Conservation (phyloP, 2,888 invertebrate genomes). For the Seira musarum region DNA sequence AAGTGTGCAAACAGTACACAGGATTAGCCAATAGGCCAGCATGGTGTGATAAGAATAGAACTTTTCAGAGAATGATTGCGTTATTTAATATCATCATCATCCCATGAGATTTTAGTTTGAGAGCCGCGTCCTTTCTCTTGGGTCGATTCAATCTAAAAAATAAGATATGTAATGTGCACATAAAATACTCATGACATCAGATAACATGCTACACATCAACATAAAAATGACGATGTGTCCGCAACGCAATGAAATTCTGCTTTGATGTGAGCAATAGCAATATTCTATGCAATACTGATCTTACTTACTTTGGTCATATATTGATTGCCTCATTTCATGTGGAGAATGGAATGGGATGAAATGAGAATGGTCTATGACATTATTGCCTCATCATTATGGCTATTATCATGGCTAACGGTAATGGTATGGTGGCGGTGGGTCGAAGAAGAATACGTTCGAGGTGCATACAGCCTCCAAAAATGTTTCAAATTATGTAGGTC, state of each 20-base stretch:
- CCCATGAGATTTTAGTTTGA: too few species aligned
- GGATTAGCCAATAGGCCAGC: background rate
- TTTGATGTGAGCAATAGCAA: too few species aligned
- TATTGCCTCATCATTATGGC: background rate
- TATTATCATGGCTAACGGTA: too few species aligned
- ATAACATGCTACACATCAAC: slow-evolving; percentile 8
- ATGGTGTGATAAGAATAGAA: too few species aligned
- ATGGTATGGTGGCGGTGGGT: too few species aligned
- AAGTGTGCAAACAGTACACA: slow-evolving; percentile 6
- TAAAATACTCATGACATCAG: background rate
- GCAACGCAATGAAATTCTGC: background rate
- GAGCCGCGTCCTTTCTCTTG: background rate
- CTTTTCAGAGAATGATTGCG: background rate
- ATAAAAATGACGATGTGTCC: slow-evolving; percentile 4
- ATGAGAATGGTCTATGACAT: slow-evolving; percentile 11
- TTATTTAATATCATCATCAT: background rate
- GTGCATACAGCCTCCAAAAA: too few species aligned
- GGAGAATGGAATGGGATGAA: too few species aligned
- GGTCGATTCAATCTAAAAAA: background rate
- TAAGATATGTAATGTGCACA: background rate
- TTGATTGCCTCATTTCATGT: slow-evolving; percentile 1
- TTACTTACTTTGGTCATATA: slow-evolving; percentile 8
- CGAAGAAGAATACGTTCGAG: too few species aligned
- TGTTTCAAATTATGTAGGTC: too few species aligned
- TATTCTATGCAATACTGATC: background rate